These are phyloP conservation scores for Sebastes paucispinis DNA, from an alignment of 2,797 vertebrate genomes.

Conservation along the genomic window DNA sequence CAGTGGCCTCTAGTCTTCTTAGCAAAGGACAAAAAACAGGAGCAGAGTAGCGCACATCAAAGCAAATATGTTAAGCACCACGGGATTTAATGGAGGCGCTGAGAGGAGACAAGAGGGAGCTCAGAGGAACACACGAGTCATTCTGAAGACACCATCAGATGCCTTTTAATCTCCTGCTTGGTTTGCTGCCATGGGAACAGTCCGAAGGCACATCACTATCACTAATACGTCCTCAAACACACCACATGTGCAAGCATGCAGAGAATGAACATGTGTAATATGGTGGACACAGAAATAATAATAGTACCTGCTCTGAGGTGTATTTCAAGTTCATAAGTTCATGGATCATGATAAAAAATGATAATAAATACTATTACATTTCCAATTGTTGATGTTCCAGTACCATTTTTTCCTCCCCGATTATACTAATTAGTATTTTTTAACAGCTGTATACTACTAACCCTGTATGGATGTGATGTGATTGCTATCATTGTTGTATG, in stretches of 20 bases:
- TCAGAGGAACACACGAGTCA: conserved; percentile 40
- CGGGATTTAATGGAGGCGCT: conserved; percentile 59
- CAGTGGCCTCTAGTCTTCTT: conserved; percentile 9
- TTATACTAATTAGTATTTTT: neutral
- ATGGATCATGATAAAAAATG: neutral
- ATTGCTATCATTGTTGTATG: too few species aligned
- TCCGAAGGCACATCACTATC: neutral
- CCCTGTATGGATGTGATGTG: too few species aligned
- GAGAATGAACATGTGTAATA: neutral
- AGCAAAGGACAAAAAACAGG: neutral
- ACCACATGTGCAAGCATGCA: neutral
- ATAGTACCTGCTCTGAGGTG: neutral
- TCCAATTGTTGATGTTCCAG: neutral
- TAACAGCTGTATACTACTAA: too few species aligned
- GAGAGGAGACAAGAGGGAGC: conserved; percentile 21
- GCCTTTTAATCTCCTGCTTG: conserved; percentile 61
- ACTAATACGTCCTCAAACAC: conserved; percentile 2
- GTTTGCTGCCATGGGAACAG: conserved; percentile 65
- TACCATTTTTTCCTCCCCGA: neutral
- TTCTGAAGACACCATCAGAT: conserved; percentile 60
- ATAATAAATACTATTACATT: neutral
- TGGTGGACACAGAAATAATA: neutral
- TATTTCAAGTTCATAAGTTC: neutral
- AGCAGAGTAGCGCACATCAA: conserved; percentile 75
- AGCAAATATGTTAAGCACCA: conserved; percentile 76